Conservation (phyloP, 2,888 invertebrate genomes). For the Drosophila limbata region DNA sequence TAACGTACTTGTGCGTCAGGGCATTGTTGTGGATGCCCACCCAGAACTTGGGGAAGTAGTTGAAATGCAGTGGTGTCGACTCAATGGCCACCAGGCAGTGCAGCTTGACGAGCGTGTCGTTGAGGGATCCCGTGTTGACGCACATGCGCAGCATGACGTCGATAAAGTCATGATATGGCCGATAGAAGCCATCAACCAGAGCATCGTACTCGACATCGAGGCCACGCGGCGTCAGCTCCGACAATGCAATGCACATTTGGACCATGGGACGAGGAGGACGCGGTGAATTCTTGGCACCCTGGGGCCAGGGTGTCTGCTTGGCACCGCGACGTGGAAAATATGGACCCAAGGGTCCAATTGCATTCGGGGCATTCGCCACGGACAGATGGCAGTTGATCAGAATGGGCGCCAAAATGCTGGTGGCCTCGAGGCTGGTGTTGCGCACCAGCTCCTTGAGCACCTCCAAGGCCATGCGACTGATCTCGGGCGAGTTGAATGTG, state of each 20-base stretch:
- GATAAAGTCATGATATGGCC: conserved; percentile 95
- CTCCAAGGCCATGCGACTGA: conserved; percentile 92
- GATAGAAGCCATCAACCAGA: conserved; percentile 91
- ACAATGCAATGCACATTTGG: conserved; percentile 93
- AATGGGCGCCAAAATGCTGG: conserved; percentile 93
- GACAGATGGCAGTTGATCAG: conserved; percentile 93
- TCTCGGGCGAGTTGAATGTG: conserved; percentile 94
- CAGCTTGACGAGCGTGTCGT: conserved; percentile 93
- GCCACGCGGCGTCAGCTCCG: conserved; percentile 88
- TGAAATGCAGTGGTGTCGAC: conserved; percentile 94
- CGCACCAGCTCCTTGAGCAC: conserved; percentile 85
- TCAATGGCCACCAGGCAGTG: conserved; percentile 96
- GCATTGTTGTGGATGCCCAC: conserved; percentile 91
- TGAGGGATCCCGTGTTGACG: conserved; percentile 94
- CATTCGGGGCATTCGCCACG: conserved; percentile 90
- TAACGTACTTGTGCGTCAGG: conserved; percentile 84
- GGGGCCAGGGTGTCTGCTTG: conserved; percentile 86
- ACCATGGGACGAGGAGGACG: conserved; percentile 92
- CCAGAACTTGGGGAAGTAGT: conserved; percentile 96
- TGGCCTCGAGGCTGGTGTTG: conserved; percentile 85
- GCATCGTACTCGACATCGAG: conserved; percentile 92
- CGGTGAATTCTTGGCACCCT: conserved; percentile 88
- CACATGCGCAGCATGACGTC: conserved; percentile 94
- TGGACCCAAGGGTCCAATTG: conserved; percentile 90
- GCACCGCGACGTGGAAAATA: conserved; percentile 91